Conservation (phyloP, 2,888 invertebrate genomes). For the Sepiola atlantica region DNA sequence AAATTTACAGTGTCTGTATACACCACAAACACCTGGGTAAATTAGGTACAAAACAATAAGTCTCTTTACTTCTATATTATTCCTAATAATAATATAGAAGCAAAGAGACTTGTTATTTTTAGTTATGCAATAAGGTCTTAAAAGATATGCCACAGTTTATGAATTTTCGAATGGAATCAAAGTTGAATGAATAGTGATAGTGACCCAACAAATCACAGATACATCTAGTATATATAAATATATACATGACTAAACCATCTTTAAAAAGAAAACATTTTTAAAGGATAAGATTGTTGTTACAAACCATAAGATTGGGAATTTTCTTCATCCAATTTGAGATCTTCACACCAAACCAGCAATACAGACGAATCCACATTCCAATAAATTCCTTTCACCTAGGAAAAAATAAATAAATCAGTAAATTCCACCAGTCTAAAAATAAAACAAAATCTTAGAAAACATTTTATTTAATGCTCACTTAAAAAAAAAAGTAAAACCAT, state of each 20-base stretch:
- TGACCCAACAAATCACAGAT: too few relatives aligned
- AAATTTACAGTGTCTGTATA: too few relatives aligned
- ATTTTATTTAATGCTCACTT: not conserved
- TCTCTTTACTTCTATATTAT: too few relatives aligned
- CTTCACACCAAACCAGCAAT: conserved; percentile 72
- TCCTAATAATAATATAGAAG: too few relatives aligned
- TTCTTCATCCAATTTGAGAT: conserved; percentile 52
- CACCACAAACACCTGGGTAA: too few relatives aligned
- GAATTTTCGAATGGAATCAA: too few relatives aligned
- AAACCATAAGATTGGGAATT: conserved; percentile 60
- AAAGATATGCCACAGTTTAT: too few relatives aligned
- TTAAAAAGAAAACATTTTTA: not conserved
- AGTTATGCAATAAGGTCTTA: too few relatives aligned
- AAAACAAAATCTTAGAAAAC: not conserved
- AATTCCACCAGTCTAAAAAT: not conserved
- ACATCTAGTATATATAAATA: too few relatives aligned
- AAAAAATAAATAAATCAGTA: not conserved
- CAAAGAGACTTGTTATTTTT: too few relatives aligned
- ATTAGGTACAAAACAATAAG: too few relatives aligned
- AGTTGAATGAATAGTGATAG: too few relatives aligned
- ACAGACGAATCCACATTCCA: conserved; percentile 89
- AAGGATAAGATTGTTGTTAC: not conserved
- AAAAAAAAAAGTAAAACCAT: not conserved
- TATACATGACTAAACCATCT: not conserved
- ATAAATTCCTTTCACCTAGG: conserved; percentile 79